Base-by-base conservation (phyloP, 2,888 invertebrate species). In the Periphyllus acericola region DNA sequence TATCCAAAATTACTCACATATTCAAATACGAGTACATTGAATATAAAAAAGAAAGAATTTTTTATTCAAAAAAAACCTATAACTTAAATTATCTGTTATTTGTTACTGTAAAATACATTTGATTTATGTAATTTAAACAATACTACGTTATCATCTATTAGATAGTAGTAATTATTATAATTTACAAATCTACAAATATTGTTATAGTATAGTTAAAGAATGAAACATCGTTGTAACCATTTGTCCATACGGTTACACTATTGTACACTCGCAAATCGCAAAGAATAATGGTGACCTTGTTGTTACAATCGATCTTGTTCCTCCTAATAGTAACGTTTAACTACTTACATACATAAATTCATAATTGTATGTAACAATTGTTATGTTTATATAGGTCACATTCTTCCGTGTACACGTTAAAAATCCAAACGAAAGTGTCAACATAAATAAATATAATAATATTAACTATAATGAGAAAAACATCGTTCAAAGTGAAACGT, bases 361-460 rank as follows among this genome's bases (percentile, higher is more conserved):
- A 25, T 52, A 32, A 52, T 68, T 84, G 29, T 66, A 25, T 25
- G 29, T 76, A 76, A 68, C 76, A 78, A 86, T 86, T 86, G 52
- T 71, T 60, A 40, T 60, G 29, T 80, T 32, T 72, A 86, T 86
- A 52, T 72, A 60, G 79, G 79, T 60, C 29, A 86, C 79, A 86
- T 86, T 86, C 25, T 86, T 86, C 86, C 25, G 55, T 86, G 21
- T 55, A 36, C 14, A 72, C 5, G 86, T 36, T 79, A 79, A 72
- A 85, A 79, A 86, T 55, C 8, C 36, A 60, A 86, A 72, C 55
- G 86, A 86, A 86, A 86, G 86, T 80, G 72, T 80, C 86, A 72
- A 80, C 40, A 55, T 79, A 72, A 71, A 71, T 29, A 79, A 86
- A 80, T 72, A 86, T 36, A 85, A 85, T 86, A 80, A 40, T 52